Evolutionary conservation across 2,888 invertebrate species (phyloP).

Genomic region (Gari tellinella): DNA sequence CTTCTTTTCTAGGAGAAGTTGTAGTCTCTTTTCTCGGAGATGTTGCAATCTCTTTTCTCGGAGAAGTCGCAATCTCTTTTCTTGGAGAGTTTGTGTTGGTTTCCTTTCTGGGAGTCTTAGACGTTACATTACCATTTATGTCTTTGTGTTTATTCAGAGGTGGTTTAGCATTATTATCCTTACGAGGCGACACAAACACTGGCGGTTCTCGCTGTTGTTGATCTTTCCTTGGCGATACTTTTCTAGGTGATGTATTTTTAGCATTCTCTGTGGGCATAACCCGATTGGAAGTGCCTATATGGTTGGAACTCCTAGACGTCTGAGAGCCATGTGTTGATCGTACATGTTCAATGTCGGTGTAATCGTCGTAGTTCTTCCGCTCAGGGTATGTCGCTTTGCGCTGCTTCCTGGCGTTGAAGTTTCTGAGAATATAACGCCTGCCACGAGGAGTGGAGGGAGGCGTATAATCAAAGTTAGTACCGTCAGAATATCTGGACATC

Average conservation of each 20-base stretch:
- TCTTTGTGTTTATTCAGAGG: background rate
- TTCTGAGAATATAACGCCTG: constrained; percentile 48
- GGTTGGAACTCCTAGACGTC: constrained; percentile 33
- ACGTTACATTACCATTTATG: background rate
- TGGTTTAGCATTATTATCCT: constrained; percentile 22
- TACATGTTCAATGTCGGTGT: constrained; percentile 34
- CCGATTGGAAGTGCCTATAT: constrained; percentile 47
- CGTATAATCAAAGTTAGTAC: constrained; percentile 20
- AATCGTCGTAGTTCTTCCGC: constrained; percentile 19
- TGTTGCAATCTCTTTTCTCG: background rate
- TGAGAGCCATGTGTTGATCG: constrained; percentile 25
- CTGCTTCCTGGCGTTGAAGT: constrained; percentile 45
- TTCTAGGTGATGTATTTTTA: constrained; percentile 29
- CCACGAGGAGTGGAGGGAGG: constrained; percentile 47
- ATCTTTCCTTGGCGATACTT: constrained; percentile 4
- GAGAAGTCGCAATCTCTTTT: constrained; percentile 6
- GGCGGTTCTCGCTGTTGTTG: constrained; percentile 37
- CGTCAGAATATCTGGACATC: constrained; percentile 55
- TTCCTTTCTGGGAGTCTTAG: background rate
- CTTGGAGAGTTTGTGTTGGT: constrained; percentile 1
- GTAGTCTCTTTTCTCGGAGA: background rate
- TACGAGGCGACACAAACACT: constrained; percentile 37
- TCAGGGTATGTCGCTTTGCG: constrained; percentile 14
- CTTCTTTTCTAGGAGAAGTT: background rate
- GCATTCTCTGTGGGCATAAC: constrained; percentile 44